phyloP scores from a whole-genome alignment of 2,113 vertebrate species.

The Platysteira castanea region DNA sequence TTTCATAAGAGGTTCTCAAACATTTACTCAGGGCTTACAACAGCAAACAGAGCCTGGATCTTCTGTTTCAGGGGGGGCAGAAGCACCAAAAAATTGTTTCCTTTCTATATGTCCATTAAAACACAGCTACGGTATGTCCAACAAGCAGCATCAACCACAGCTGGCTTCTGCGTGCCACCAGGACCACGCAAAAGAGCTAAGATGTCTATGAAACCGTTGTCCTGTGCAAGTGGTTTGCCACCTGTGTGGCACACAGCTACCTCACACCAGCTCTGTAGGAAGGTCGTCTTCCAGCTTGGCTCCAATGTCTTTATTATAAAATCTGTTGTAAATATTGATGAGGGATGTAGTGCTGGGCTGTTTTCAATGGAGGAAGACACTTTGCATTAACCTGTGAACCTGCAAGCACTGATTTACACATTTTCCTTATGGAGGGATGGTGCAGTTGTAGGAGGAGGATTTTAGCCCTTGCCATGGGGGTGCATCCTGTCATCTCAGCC shows the following conservation, averaged over 20 bases:
- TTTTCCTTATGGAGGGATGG: not conserved
- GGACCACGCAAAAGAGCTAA: not conserved
- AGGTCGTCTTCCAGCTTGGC: not conserved
- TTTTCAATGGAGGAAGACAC: not conserved
- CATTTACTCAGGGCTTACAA: not conserved
- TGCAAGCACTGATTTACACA: not conserved
- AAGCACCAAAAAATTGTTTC: not conserved
- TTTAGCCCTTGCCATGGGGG: not conserved
- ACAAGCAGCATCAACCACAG: not conserved
- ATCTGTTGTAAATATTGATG: not conserved
- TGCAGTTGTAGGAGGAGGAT: not conserved
- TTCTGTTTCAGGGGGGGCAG: not conserved
- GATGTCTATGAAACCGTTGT: not conserved
- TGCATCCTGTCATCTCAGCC: not conserved
- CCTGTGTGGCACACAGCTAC: not conserved
- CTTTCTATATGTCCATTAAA: not conserved
- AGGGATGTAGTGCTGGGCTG: fast-evolving
- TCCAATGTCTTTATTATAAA: not conserved
- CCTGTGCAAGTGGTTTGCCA: not conserved
- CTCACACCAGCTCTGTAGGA: not conserved
- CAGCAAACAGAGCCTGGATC: not conserved
- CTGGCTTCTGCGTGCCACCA: not conserved
- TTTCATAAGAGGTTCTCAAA: not conserved
- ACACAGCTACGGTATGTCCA: not conserved
- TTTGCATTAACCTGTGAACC: not conserved